Evolutionary conservation across 35 echinoderm and acorn worm species (phyloP), one percentile per base, ranked within the genome.

Genomic region (Anneissia japonica): DNA sequence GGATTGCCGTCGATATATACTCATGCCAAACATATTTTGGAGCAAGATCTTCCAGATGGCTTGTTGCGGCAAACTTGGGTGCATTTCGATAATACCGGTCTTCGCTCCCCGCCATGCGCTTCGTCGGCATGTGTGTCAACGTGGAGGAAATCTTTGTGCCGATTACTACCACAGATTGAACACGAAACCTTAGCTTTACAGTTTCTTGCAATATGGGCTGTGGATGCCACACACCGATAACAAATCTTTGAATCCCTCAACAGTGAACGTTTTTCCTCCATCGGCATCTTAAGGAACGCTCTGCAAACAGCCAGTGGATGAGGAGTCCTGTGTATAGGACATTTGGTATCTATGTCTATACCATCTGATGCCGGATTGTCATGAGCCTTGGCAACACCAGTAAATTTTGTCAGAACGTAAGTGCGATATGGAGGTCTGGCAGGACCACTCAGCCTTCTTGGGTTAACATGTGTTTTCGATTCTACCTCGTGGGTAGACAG

Each of bases 301-400:
- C 89, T 77, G 38, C 89, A 91, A n/a, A 81, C 86, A 34, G 64
- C 5, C 46, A 91, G 39, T 3, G 77, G 76, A 74, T 91, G 83
- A 35, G 75, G 77, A 37, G 31, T 76, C 36, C 40, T 64, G 55
- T 91, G 89, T 30, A 91, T 79, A 0, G 89, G 84, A 39, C 83
- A 91, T n/a, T 64, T 28, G 75, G 41, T 37, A 11, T 77, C 38
- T 0, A 36, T 16, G 37, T 86, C 26, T 13, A 45, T 16, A 23
- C n/a, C n/a, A n/a, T n/a, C n/a, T n/a, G n/a, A n/a, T 19, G 17
- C 32, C 26, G 46, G 75, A 56, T 84, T 90, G 32, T 84, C 81
- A 29, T 74, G 81, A 46, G 51, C 26, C 26, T 64, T 23, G 19
- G 7, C 74, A 30, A 90, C 88, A 41, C 39, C 84, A 4, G 23